Evolutionary conservation across 2,888 invertebrate genomes (phyloP).

Genomic region (Trissolcus brochymenae): DNA sequence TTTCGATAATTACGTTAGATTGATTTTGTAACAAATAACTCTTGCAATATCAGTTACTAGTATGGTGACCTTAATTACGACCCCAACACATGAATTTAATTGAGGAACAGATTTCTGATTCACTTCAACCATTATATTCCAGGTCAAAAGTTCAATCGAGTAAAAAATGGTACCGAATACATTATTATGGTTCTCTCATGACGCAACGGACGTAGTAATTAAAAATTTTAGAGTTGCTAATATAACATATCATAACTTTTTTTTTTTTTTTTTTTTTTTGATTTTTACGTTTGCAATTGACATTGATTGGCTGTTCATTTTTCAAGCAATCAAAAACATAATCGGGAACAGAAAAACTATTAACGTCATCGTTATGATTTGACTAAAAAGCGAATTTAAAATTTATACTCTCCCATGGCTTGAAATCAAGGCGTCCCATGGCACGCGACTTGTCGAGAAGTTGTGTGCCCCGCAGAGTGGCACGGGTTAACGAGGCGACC

Average conservation of each 20-base stretch:
- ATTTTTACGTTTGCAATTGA: no score
- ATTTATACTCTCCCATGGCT: background rate
- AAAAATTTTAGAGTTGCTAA: background rate
- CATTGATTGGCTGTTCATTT: background rate
- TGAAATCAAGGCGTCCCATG: conserved; percentile 4
- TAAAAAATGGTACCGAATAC: conserved; percentile 12
- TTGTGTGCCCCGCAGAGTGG: conserved; percentile 10
- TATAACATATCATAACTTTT: no score
- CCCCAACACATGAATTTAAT: conserved; percentile 20
- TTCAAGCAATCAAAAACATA: no score
- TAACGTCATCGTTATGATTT: no score
- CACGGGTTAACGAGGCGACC: conserved; percentile 44
- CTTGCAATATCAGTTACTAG: conserved; percentile 2
- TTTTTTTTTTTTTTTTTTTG: no score
- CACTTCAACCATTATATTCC: conserved; percentile 14
- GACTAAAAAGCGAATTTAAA: no score
- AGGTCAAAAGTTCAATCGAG: conserved; percentile 31
- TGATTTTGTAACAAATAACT: conserved; percentile 1
- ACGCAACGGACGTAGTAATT: background rate
- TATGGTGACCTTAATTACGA: conserved; percentile 28
- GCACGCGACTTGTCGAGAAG: conserved; percentile 26
- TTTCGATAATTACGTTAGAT: conserved; percentile 4
- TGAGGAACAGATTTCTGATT: conserved; percentile 22
- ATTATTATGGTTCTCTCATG: conserved; percentile 16
- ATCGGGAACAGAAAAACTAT: no score